A percentile compares a stretch with the other conserved stretches of the same genome.
Evolutionary conservation across 2,113 vertebrate species (phyloP).

Genomic region (Beaufortia kweichowensis): DNA sequence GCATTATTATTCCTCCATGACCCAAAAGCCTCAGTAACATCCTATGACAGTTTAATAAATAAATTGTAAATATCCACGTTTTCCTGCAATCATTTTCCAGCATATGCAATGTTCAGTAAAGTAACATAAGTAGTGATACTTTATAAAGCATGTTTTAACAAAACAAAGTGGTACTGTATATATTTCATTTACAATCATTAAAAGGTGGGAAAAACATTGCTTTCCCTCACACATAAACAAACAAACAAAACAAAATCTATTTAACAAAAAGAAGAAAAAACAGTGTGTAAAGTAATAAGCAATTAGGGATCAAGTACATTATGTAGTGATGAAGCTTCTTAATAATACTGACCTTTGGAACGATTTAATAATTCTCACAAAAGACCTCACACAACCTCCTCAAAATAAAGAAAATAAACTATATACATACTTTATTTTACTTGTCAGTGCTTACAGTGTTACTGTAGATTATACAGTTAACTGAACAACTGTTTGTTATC

Average conservation of each 20-base stretch:
- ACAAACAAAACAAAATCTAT: constrained; percentile 1
- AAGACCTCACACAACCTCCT: constrained; percentile 41
- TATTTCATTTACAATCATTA: background rate
- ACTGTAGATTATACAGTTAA: constrained; percentile 32
- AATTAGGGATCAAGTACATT: background rate
- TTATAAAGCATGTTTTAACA: constrained; percentile 24
- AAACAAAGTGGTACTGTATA: background rate
- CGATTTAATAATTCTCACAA: constrained; percentile 8
- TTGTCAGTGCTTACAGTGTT: constrained; percentile 44
- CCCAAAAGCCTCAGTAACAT: constrained; percentile 21
- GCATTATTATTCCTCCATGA: background rate
- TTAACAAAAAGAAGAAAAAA: background rate
- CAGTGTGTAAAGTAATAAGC: background rate
- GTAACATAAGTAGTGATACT: constrained; percentile 31
- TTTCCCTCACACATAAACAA: background rate
- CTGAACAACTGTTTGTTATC: constrained; percentile 27
- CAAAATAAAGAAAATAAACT: constrained; percentile 31
- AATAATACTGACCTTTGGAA: constrained; percentile 36
- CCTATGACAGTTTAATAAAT: constrained; percentile 60
- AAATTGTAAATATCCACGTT: constrained; percentile 44
- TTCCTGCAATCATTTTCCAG: background rate
- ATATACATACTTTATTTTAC: constrained; percentile 34
- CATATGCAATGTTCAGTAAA: constrained; percentile 6
- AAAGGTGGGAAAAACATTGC: background rate
- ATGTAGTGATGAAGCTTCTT: constrained; percentile 7